phyloP scores from a whole-genome alignment of 2,888 invertebrate species.

The Lingula anatina region DNA sequence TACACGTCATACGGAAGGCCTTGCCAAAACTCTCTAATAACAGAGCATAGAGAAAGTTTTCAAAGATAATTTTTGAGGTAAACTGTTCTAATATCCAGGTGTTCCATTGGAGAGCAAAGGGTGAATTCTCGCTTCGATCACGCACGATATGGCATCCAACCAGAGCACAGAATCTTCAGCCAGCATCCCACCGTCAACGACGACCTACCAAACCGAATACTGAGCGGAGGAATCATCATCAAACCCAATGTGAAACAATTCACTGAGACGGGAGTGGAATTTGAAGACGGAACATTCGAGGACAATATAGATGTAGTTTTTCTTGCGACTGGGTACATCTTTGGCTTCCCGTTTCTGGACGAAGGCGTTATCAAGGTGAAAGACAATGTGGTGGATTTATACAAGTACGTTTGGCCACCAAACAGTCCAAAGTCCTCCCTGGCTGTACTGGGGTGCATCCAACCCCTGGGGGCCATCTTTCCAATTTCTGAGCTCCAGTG shows the following conservation, averaged over 20 bases:
- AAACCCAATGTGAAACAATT: conserved; percentile 35
- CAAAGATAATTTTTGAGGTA: too few species aligned
- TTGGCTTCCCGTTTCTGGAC: conserved; percentile 52
- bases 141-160: too few species aligned
- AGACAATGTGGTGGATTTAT: conserved; percentile 44
- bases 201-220: conserved; percentile 49
- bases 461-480: conserved; percentile 54
- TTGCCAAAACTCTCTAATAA: too few species aligned
- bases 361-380: conserved; percentile 29
- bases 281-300: conserved; percentile 36
- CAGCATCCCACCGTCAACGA: conserved; percentile 52
- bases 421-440: conserved; percentile 42
- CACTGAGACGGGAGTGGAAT: conserved; percentile 35
- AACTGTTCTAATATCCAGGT: too few species aligned
- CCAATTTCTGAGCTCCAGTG: conserved; percentile 55
- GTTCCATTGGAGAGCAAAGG: too few species aligned
- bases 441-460: conserved; percentile 53
- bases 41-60: too few species aligned
- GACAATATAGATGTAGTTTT: conserved; percentile 46
- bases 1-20: too few species aligned
- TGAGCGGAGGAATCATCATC: conserved; percentile 44
- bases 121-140: too few species aligned
- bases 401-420: conserved; percentile 51
- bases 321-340: conserved; percentile 49
- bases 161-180: conserved; percentile 29